Base-by-base conservation (phyloP, 2,797 vertebrate species). In the Onychomys torridus region DNA sequence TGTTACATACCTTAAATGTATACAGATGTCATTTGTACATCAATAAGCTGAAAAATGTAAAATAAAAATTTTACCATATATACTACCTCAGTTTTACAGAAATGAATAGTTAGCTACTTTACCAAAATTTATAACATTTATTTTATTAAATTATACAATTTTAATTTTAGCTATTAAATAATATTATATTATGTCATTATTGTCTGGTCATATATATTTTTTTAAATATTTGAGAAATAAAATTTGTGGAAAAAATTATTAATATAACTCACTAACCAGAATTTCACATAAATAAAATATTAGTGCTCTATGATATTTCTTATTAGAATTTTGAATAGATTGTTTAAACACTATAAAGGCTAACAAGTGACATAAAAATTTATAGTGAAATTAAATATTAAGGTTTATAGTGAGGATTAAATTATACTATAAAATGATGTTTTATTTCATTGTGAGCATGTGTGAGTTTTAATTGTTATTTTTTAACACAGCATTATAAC, bases 181-280 rank as follows among this genome's bases (percentile, higher is more conserved):
- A 90, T 65, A 40, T 67, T 65, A 13, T 55, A 81, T 57, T 43
- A 69, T 67, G 4, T 55, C 6, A 37, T 25, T 34, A 87, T 43
- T 57, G 34, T 87, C 61, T 83, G 5, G 4, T 71, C 32, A 81
- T 14, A 76, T 46, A 16, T 61, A 52, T 27, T 21, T 82, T 93
- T 90, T 14, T 12, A 92, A 79, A 90, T 65, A 86, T 90, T 85
- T 88, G 12, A 27, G 7, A 88, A 92, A 65, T 23, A 46, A 85
- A 84, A 12, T 73, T 13, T 4, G n/a, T 71, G 40, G 25, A 73
- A 73, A 40, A 93, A 92, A 93, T 49, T 43, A 67, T 67, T 34
- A 89, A 37, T 14, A 11, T 46, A 88, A 63, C 83, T 11, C 14
- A 94, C 32, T 88, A 75, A 34, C 8, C 0, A 89, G 27, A 88